phyloP scores from a whole-genome alignment of 2,888 invertebrate species.

The Ochropleura leucogaster region DNA sequence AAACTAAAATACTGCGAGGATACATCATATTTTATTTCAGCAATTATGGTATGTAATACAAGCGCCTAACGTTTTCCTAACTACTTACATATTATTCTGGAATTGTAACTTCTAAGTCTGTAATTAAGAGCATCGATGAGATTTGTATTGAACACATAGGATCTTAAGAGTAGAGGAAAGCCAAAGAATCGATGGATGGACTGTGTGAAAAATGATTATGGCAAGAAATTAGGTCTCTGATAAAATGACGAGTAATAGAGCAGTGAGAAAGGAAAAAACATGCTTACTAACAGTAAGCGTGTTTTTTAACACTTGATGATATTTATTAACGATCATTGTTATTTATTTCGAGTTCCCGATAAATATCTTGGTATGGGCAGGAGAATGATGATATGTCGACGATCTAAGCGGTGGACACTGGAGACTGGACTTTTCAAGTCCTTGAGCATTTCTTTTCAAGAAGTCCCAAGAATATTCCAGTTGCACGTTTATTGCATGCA shows the following conservation, averaged over 20 bases:
- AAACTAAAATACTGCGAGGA: not conserved
- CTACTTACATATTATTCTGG: not conserved
- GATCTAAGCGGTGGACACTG: not conserved
- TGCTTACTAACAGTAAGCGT: too few species aligned
- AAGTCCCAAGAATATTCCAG: not conserved
- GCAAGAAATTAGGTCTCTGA: too few species aligned
- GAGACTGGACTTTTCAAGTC: not conserved
- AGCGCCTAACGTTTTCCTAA: not conserved
- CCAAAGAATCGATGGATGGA: too few species aligned
- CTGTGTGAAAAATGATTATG: too few species aligned
- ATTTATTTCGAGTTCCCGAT: too few species aligned
- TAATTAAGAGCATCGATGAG: not conserved
- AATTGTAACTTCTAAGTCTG: not conserved
- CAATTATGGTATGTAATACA: not conserved
- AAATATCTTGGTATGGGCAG: too few species aligned
- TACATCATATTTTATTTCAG: not conserved
- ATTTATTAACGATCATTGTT: too few species aligned
- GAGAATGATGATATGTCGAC: too few species aligned
- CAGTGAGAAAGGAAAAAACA: too few species aligned
- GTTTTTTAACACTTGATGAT: too few species aligned
- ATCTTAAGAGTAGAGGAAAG: too few species aligned
- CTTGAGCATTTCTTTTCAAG: not conserved
- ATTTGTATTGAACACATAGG: not conserved
- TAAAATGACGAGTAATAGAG: too few species aligned
- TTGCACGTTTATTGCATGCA: not conserved